Conservation (phyloP, 2,888 invertebrate genomes). For the Catocala nupta region DNA sequence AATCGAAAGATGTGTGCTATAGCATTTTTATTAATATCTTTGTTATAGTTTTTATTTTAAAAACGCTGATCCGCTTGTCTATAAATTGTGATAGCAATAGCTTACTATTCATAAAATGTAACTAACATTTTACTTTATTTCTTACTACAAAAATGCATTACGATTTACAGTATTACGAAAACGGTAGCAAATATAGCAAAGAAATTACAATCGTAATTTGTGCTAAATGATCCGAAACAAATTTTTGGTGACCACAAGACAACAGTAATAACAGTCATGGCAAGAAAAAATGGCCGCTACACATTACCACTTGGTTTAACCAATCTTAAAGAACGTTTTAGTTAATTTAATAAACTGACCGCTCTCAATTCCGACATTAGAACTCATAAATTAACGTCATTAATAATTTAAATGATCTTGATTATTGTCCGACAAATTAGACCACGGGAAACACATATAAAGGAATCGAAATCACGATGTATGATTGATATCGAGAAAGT, state of each 20-base stretch:
- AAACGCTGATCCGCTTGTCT: no score
- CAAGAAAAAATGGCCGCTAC: neutral
- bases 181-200: neutral
- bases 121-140: no score
- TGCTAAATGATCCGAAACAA: conserved; percentile 12
- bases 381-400: conserved; percentile 30
- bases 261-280: conserved; percentile 5
- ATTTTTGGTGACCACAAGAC: conserved; percentile 19
- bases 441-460: conserved; percentile 48
- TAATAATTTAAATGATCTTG: conserved; percentile 37
- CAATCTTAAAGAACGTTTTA: neutral
- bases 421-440: conserved; percentile 40
- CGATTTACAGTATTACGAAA: neutral
- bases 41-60: no score
- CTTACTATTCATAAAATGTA: no score
- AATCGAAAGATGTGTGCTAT: no score
- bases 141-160: no score
- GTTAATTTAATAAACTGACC: conserved; percentile 1
- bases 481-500: conserved; percentile 69
- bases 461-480: conserved; percentile 51
- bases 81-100: no score
- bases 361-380: conserved; percentile 3
- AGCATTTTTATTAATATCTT: no score
- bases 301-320: neutral
- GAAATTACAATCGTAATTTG: conserved; percentile 11